phyloP scores from a whole-genome alignment of 2,888 invertebrate genomes.

The Phyllotreta striolata region DNA sequence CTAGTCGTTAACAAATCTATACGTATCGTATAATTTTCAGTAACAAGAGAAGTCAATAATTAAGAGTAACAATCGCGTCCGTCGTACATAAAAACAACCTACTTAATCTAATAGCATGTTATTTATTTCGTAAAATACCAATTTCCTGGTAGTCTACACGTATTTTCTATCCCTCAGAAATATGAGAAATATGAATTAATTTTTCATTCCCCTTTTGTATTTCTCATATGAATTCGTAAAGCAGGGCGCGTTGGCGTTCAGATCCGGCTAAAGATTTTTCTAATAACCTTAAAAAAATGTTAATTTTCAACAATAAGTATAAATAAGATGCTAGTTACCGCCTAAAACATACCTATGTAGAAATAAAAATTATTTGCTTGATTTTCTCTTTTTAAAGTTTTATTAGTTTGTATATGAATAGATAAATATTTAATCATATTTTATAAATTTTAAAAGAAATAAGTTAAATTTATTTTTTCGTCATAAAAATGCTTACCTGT shows the following conservation, averaged over 20 bases:
- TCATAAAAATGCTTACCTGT: too few relatives aligned
- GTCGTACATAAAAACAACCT: conserved; percentile 33
- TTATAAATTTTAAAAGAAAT: too few relatives aligned
- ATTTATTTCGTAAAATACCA: conserved; percentile 46
- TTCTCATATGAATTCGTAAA: conserved; percentile 62
- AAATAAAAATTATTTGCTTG: too few relatives aligned
- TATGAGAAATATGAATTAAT: conserved; percentile 62
- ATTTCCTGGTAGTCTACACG: conserved; percentile 44
- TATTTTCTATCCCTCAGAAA: conserved; percentile 46
- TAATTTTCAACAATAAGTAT: too few relatives aligned
- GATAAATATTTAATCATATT: too few relatives aligned
- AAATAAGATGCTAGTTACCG: too few relatives aligned
- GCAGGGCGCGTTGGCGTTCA: conserved; percentile 19
- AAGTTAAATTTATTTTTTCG: too few relatives aligned
- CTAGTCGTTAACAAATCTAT: conserved; percentile 1
- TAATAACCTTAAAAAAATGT: neutral
- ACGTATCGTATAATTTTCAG: conserved; percentile 17
- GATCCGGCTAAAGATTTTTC: conserved; percentile 3
- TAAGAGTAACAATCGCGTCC: conserved; percentile 27
- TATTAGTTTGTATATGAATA: too few relatives aligned
- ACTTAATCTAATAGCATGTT: conserved; percentile 40
- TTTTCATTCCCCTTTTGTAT: conserved; percentile 62
- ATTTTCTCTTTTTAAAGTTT: too few relatives aligned
- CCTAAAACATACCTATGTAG: too few relatives aligned
- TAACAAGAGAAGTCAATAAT: conserved; percentile 21